These are phyloP conservation scores for Capreolus pygargus DNA, from an alignment of 2,113 vertebrate genomes.

Conservation along the genomic window DNA sequence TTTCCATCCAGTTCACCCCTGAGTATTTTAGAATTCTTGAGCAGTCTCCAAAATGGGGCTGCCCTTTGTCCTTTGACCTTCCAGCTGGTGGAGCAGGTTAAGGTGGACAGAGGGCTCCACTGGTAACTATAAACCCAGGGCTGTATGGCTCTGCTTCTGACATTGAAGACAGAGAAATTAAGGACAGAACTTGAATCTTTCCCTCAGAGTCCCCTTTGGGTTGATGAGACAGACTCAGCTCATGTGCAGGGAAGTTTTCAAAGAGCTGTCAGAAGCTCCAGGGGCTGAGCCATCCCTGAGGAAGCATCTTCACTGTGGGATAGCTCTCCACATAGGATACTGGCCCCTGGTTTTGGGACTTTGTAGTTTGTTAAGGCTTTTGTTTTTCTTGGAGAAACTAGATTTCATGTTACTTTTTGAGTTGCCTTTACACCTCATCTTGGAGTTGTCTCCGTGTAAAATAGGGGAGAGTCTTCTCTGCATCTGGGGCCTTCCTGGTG, in stretches of 20 bases:
- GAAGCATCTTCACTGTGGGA: fast-evolving
- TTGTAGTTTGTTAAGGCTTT: neutral
- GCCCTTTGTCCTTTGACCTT: neutral
- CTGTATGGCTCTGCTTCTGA: neutral
- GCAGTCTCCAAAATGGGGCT: neutral
- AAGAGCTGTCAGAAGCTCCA: neutral
- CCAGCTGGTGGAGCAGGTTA: neutral
- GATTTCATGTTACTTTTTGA: neutral
- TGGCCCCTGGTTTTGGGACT: neutral
- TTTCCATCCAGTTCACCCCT: neutral
- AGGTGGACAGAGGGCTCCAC: neutral
- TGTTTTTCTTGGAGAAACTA: neutral
- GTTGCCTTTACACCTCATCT: neutral
- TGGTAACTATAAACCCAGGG: neutral
- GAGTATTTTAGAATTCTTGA: neutral
- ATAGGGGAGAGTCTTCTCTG: neutral
- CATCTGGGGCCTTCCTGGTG: neutral
- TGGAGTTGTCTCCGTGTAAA: neutral
- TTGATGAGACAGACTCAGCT: neutral
- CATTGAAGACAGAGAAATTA: neutral
- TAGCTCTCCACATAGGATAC: neutral
- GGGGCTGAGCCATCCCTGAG: too few relatives aligned
- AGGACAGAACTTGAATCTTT: neutral
- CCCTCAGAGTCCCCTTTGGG: neutral
- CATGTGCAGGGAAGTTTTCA: neutral